phyloP scores from a whole-genome alignment of 2,888 invertebrate species.

The Notocelia uddmanniana region DNA sequence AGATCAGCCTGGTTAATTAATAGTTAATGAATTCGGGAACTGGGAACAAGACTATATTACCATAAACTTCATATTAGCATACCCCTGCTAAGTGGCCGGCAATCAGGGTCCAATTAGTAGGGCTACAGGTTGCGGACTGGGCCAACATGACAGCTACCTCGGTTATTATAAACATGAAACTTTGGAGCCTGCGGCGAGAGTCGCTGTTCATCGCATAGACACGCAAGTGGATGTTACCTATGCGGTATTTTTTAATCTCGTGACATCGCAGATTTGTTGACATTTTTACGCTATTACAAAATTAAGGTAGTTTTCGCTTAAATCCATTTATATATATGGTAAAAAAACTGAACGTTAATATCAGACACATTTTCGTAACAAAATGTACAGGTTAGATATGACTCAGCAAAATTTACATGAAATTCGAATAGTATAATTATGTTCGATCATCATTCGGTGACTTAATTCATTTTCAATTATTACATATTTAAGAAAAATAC shows the following conservation, averaged over 20 bases:
- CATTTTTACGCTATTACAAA: background rate
- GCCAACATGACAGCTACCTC: conserved; percentile 1
- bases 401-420: no score
- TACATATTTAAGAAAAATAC: no score
- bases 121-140: conserved; percentile 34
- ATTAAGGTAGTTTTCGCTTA: no score
- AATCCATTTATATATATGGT: no score
- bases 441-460: no score
- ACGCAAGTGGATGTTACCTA: no score
- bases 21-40: conserved; percentile 37
- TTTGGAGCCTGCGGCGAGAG: background rate
- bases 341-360: no score
- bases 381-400: no score
- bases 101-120: conserved; percentile 28
- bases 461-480: no score
- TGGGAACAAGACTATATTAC: conserved; percentile 34
- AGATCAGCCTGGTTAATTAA: conserved; percentile 39
- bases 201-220: background rate
- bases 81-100: conserved; percentile 30
- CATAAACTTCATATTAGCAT: conserved; percentile 42
- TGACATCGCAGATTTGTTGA: background rate
- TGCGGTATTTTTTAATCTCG: background rate
- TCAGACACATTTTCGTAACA: no score
- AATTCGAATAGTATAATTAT: no score
- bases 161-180: conserved; percentile 14